Base-by-base conservation (phyloP, 1,140 invertebrate genomes). In the Drosophila repletoides region DNA sequence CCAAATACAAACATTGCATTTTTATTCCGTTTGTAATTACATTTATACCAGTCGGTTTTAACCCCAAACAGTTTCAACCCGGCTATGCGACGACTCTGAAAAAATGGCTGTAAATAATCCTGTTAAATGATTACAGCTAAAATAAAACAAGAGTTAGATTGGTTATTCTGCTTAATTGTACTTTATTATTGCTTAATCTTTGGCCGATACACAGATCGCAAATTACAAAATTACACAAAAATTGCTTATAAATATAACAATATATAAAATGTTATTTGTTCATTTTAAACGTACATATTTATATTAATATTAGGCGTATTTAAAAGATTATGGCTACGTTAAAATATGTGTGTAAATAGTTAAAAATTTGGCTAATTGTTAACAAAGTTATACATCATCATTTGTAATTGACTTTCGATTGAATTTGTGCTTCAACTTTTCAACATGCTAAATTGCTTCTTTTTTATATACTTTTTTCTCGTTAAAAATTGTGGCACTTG, bases 131-230 rank as follows among this genome's bases (percentile, higher is more conserved):
- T n/a, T n/a, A n/a, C n/a, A n/a, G n/a, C n/a, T n/a, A n/a, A n/a
- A n/a, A n/a, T n/a, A n/a, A n/a, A n/a, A n/a, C n/a, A 10, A 10
- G 29, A n/a, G 2, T 21, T 31, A 26, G 9, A 29, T 22, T 63
- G 15, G 21, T 41, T 49, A 36, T 49, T 53, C 41, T 34, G 31
- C 80, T 84, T 86, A 86, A 36, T 36, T 65, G 12, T 79, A 86
- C 17, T 71, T 68, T 77, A 86, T 84, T 84, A 86, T 86, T 84
- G 75, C 71, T 84, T 75, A 84, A 86, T 84, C 79, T 84, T 84
- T 84, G 79, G 79, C 79, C 79, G 72, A 86, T 79, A 60, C 79
- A 67, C 74, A 83, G 79, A 83, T 83, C 79, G 79, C 66, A 67
- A 76, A 70, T 58, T 76, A 70, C 65, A 33, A 67, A 83, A 77